Evolutionary conservation across 2,888 invertebrate genomes (phyloP).

Genomic region (Philaethria dido): DNA sequence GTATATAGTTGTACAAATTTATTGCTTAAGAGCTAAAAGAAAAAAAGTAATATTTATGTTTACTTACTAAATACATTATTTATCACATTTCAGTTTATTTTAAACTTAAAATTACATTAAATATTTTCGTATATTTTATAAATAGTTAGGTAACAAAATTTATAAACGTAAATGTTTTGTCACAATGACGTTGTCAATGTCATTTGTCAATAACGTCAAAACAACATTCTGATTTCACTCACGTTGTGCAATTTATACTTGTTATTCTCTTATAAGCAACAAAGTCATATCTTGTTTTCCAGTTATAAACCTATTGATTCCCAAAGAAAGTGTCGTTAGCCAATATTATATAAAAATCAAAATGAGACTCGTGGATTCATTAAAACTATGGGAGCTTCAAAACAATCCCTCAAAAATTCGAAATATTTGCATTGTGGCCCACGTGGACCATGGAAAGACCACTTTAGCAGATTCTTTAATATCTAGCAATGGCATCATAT

Average conservation of each 20-base stretch:
- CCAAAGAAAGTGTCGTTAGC: background rate
- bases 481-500: conserved; percentile 97
- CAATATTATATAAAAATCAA: conserved; percentile 45
- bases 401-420: conserved; percentile 88
- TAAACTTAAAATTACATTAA: background rate
- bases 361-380: conserved; percentile 84
- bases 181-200: conserved; percentile 36
- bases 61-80: background rate
- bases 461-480: conserved; percentile 97
- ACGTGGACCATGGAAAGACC: conserved; percentile 99
- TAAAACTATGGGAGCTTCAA: conserved; percentile 87
- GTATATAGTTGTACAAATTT: background rate
- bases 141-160: conserved; percentile 14
- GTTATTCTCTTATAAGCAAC: conserved; percentile 40
- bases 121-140: background rate
- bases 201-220: conserved; percentile 45
- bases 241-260: conserved; percentile 51
- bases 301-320: background rate
- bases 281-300: conserved; percentile 22
- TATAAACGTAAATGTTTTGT: conserved; percentile 37
- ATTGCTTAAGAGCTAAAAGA: background rate
- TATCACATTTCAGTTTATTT: background rate
- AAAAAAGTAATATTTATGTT: background rate
- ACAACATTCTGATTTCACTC: conserved; percentile 44
- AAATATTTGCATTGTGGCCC: conserved; percentile 98